These are phyloP conservation scores for Siniperca scherzeri DNA, from an alignment of 2,797 vertebrate genomes.

Conservation along the genomic window DNA sequence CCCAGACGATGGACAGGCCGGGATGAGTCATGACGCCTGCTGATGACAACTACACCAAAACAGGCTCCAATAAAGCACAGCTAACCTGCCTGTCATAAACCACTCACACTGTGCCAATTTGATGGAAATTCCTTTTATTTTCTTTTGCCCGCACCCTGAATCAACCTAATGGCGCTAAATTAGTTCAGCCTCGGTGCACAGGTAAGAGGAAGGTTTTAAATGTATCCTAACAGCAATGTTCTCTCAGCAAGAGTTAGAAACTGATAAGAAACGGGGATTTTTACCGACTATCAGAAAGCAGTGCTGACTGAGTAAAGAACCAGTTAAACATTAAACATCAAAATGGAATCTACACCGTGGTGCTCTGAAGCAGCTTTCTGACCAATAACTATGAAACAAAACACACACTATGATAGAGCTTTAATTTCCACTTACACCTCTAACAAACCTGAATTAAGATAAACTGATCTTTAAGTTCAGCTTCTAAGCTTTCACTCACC, in stretches of 20 bases:
- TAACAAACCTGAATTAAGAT: slow-evolving; percentile 26
- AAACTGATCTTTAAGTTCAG: slow-evolving; percentile 14
- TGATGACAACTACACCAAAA: slow-evolving; percentile 67
- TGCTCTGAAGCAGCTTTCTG: slow-evolving; percentile 9
- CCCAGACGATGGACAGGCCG: slow-evolving; percentile 60
- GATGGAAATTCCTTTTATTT: slow-evolving; percentile 58
- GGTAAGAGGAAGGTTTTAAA: slow-evolving; percentile 42
- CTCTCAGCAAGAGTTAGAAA: slow-evolving; percentile 30
- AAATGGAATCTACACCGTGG: not conserved
- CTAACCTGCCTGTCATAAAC: slow-evolving; percentile 62
- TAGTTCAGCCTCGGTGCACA: slow-evolving; percentile 53
- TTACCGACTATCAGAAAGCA: slow-evolving; percentile 46
- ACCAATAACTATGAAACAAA: slow-evolving; percentile 4
- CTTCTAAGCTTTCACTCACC: not conserved
- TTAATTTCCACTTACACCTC: slow-evolving; percentile 7
- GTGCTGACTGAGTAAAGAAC: slow-evolving; percentile 29
- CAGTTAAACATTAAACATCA: slow-evolving; percentile 65
- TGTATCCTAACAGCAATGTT: slow-evolving; percentile 46
- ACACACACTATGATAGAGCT: slow-evolving; percentile 4
- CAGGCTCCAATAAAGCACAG: slow-evolving; percentile 58
- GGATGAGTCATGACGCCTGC: slow-evolving; percentile 61
- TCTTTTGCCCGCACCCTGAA: slow-evolving; percentile 17
- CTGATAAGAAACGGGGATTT: slow-evolving; percentile 64
- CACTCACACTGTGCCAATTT: slow-evolving; percentile 54
- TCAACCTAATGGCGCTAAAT: slow-evolving; percentile 58